Percentiles rank a stretch among this genome's conserved stretches.
phyloP scores from a whole-genome alignment of 2,797 vertebrate species.

The Centroberyx gerrardi region DNA sequence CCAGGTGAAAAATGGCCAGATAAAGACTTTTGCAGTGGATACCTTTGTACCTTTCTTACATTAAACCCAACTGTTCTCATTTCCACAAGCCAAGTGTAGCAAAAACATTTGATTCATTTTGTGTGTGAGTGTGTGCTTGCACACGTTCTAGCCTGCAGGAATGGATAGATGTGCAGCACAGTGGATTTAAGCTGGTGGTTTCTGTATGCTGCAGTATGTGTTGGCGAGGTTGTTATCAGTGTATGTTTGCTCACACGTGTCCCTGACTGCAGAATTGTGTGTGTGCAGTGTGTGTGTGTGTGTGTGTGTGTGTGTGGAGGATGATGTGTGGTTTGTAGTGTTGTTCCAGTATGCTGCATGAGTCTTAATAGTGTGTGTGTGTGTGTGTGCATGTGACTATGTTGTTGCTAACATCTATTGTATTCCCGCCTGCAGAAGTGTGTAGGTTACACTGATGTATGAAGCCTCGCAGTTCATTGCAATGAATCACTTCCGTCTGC shows the following conservation, averaged over 20 bases:
- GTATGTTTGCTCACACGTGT: not conserved
- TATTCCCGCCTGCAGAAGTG: not conserved
- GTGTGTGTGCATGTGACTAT: not conserved
- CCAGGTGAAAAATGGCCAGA: too few species aligned
- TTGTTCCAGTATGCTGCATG: not conserved
- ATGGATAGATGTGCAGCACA: too few species aligned
- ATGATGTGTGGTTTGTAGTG: conserved; percentile 10
- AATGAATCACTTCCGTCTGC: conserved; percentile 31
- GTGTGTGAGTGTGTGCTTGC: too few species aligned
- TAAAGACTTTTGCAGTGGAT: too few species aligned
- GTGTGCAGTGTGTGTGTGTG: conserved; percentile 1
- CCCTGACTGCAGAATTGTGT: not conserved
- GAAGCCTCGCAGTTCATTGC: conserved; percentile 19
- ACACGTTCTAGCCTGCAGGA: too few species aligned
- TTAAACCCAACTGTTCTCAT: too few species aligned
- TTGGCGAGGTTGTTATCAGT: not conserved
- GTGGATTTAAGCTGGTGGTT: too few species aligned
- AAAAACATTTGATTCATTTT: too few species aligned
- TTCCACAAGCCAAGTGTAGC: too few species aligned
- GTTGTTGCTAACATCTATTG: not conserved
- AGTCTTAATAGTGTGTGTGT: not conserved
- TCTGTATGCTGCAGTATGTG: too few species aligned
- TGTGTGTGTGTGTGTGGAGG: not conserved
- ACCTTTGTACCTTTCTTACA: too few species aligned
- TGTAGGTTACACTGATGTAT: conserved; percentile 22